Evolutionary conservation across 2,797 vertebrate species (phyloP).

Genomic region (Eulemur coronatus): DNA sequence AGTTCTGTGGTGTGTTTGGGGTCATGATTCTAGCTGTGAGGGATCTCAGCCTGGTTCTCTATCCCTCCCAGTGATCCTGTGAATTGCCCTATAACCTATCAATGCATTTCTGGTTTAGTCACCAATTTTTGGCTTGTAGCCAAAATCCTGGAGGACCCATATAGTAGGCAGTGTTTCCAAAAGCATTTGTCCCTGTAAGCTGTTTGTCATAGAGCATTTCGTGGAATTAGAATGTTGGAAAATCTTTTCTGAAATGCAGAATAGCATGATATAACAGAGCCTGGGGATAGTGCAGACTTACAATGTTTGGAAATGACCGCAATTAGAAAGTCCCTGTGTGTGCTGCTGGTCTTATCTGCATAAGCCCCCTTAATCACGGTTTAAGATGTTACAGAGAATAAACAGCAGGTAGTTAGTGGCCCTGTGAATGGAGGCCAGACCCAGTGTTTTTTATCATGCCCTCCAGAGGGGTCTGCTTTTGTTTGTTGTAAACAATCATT

Average conservation of each 20-base stretch:
- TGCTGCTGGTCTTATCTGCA: neutral
- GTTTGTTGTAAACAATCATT: neutral
- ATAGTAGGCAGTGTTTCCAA: neutral
- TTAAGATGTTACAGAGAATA: neutral
- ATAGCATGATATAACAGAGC: neutral
- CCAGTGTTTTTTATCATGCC: neutral
- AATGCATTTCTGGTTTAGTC: neutral
- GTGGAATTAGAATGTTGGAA: conserved; percentile 23
- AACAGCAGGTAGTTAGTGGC: neutral
- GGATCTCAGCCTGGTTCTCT: neutral
- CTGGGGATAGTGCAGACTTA: neutral
- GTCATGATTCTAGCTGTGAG: neutral
- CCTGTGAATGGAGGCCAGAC: neutral
- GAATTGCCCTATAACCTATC: neutral
- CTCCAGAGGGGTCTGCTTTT: neutral
- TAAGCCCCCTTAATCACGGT: neutral
- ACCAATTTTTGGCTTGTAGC: neutral
- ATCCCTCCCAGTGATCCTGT: neutral
- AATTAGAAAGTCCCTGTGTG: neutral
- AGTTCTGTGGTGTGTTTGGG: neutral
- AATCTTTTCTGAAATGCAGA: neutral
- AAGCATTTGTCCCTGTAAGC: neutral
- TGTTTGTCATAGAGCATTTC: conserved; percentile 20
- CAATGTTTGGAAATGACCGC: neutral
- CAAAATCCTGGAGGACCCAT: neutral